Evolutionary conservation across 1,140 invertebrate genomes (phyloP), one percentile per base, ranked within the genome.

Genomic region (Lutraria rhynchaena): DNA sequence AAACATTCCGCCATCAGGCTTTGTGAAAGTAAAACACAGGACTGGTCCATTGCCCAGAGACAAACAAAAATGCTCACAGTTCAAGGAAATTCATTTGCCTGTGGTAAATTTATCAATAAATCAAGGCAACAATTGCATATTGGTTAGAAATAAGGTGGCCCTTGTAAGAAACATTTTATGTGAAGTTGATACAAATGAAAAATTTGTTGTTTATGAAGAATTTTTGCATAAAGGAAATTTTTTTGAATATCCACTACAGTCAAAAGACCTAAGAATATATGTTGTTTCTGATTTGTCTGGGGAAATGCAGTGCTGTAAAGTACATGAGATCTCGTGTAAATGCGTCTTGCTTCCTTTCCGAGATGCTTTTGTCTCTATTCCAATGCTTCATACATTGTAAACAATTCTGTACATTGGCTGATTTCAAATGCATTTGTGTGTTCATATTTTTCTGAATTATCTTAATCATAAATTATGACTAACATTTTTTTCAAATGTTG

Each of bases 121-220:
- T 49, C 3, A 41, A 33, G 75, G 63, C 0, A 41, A 78, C 46
- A 83, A 83, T 44, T 78, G 65, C 63, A 29, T 83, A 19, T 29
- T 53, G 49, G 31, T 83, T 24, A 24, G 49, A 7, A 29, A 65
- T 9, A 71, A 73, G 31, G 74, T 73, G 22, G 63, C n/a, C 27
- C 37, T 63, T 51, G 60, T 82, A 5, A 63, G 63, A 46, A 82
- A 82, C 29, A 82, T 77, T 49, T 27, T 70, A 63, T 63, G 22
- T 63, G 44, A 63, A 65, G 31, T 31, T 53, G 69, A 3, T 37
- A 35, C 2, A 17, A 49, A 4, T 27, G 69, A 71, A 17, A 71
- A 71, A 55, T 33, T 55, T 24, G 4, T 71, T 9, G 31, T 71
- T 13, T 44, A 22, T 57, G 69, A 71, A 71, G 33, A 7, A 44